phyloP scores from a whole-genome alignment of 2,797 vertebrate species.

The Pantherophis vulpinus region DNA sequence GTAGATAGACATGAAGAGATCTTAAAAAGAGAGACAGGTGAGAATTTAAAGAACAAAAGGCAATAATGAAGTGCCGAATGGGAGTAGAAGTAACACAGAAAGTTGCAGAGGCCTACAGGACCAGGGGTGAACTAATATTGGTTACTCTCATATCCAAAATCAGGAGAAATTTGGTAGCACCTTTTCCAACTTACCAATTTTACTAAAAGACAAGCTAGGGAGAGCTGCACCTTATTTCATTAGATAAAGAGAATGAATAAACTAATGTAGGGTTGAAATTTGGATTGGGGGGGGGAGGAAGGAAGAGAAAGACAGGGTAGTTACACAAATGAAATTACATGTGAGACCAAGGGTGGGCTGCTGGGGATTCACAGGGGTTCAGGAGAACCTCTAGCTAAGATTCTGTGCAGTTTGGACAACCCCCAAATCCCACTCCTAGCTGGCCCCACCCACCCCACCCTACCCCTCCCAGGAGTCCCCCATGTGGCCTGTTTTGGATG shows the following conservation, averaged over 20 bases:
- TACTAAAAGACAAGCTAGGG: background rate
- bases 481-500: too few species aligned
- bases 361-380: too few species aligned
- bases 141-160: background rate
- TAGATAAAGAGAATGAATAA: background rate
- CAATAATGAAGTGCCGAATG: background rate
- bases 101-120: background rate
- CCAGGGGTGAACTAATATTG: background rate
- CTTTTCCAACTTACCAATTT: background rate
- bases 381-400: too few species aligned
- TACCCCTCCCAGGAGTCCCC: too few species aligned
- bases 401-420: too few species aligned
- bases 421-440: too few species aligned
- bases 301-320: too few species aligned
- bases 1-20: background rate
- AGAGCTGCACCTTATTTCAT: background rate
- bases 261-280: background rate
- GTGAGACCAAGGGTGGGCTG: too few species aligned
- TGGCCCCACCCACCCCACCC: too few species aligned
- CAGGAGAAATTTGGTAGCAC: background rate
- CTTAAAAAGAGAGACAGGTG: background rate
- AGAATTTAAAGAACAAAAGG: background rate
- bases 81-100: background rate
- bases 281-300: background rate
- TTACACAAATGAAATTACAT: too few species aligned